A percentile compares a stretch with the other conserved stretches of the same genome.
Evolutionary conservation across 2,888 invertebrate genomes (phyloP).

Genomic region (Drosophila merina): DNA sequence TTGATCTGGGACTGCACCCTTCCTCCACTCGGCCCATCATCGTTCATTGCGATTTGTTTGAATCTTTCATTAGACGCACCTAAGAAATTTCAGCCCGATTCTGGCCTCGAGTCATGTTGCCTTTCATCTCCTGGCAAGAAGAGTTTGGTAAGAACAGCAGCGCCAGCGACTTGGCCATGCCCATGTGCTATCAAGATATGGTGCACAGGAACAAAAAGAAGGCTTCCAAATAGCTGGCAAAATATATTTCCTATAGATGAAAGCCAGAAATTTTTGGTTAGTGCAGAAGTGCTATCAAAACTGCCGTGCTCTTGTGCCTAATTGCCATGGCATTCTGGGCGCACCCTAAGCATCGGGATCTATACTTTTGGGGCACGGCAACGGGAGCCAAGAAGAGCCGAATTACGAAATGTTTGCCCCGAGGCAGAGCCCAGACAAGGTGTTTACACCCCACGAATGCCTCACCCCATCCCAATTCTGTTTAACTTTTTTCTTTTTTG

Average conservation of each 20-base stretch:
- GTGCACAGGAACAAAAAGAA: slow-evolving; percentile 8
- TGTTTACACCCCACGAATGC: slow-evolving; percentile 59
- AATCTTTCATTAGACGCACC: slow-evolving; percentile 49
- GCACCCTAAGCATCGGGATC: slow-evolving; percentile 36
- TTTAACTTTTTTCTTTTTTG: not conserved
- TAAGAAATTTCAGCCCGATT: slow-evolving; percentile 32
- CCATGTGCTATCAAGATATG: slow-evolving; percentile 21
- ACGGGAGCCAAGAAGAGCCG: slow-evolving; percentile 44
- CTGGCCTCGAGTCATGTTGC: slow-evolving; percentile 44
- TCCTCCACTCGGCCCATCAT: not conserved
- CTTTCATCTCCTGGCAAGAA: slow-evolving; percentile 54
- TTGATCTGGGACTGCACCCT: slow-evolving; percentile 58
- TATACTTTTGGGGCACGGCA: slow-evolving; percentile 29
- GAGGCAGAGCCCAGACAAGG: slow-evolving; percentile 60
- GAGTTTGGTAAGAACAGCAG: slow-evolving; percentile 10
- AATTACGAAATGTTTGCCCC: slow-evolving; percentile 68
- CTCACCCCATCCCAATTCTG: slow-evolving; percentile 1
- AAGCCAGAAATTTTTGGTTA: not conserved
- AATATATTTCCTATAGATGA: not conserved
- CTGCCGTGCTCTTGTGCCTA: slow-evolving; percentile 45
- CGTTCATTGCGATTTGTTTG: slow-evolving; percentile 30
- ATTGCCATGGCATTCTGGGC: slow-evolving; percentile 59
- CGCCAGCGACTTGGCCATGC: slow-evolving; percentile 15
- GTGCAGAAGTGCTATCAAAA: not conserved
- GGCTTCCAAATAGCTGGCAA: not conserved